Evolutionary conservation across 2,888 invertebrate species (phyloP), one percentile per base, ranked within the genome.

Genomic region (Mongoloraphidia duomilia): DNA sequence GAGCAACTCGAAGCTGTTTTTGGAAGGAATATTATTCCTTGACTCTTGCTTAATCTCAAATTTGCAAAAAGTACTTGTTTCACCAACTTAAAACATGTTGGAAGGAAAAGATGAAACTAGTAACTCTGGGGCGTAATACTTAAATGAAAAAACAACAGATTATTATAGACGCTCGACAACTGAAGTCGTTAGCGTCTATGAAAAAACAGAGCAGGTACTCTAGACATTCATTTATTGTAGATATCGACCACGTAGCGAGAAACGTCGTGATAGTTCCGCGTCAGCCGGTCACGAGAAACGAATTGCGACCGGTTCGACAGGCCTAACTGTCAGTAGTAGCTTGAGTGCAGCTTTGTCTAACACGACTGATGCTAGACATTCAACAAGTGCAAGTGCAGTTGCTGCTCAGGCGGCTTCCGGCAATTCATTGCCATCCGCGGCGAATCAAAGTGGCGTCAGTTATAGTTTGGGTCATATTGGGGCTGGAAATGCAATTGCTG

Each of bases 401-500:
- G 44, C 48, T 47, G 12, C 40, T 46, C 38, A 53, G 26, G 34
- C 51, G 40, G 43, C 46, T 44, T 26, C 55, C 41, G 46, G 41
- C 35, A 4, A 47, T 41, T 34, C 54, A 33, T 53, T 55, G 34
- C 49, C 56, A 9, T 12, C 55, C 54, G 35, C 54, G 54, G 66
- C 72, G 3, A 60, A 73, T 53, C 68, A 74, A 0, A 70, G 74
- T 13, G 72, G 67, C 9, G 61, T 71, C 11, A 73, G 79, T 35
- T 87, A 86, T 59, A 77, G 77, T 58, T 69, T 91, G 45, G 86
- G 88, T 11, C 89, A 90, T 57, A 80, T 84, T 59, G 85, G 86
- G n/a, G 88, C 89, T 1, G 89, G 83, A 49, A 86, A 85, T 59
- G 90, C 93, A 1, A 90, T 95, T 49, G 93, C 90, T 0, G 91